phyloP scores from a whole-genome alignment of 2,113 vertebrate species.

The Azemiops feae region DNA sequence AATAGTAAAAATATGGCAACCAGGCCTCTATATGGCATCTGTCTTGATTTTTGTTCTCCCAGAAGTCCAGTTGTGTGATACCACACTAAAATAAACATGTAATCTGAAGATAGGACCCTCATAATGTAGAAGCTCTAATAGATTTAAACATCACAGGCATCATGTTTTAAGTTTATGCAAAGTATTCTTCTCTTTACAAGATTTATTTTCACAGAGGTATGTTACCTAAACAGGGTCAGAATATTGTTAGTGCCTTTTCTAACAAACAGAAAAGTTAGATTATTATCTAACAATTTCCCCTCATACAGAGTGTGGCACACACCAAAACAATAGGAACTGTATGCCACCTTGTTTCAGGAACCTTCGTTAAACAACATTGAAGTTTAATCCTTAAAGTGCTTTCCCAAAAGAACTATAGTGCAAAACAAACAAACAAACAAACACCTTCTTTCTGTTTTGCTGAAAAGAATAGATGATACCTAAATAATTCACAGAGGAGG shows the following conservation, averaged over 20 bases:
- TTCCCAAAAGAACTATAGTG: background rate
- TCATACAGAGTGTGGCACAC: background rate
- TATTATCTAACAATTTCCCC: background rate
- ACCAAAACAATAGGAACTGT: background rate
- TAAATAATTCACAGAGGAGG: background rate
- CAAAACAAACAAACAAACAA: background rate
- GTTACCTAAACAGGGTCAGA: background rate
- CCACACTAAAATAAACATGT: background rate
- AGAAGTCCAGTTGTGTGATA: background rate
- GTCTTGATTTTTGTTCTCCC: background rate
- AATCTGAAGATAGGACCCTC: background rate
- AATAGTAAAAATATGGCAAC: background rate
- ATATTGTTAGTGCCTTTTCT: background rate
- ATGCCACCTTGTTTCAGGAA: background rate
- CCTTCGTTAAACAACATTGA: background rate
- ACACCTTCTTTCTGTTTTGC: background rate
- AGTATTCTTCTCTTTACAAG: background rate
- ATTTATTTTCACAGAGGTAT: background rate
- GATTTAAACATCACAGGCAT: background rate
- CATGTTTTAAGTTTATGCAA: background rate
- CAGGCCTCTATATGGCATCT: background rate
- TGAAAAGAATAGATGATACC: background rate
- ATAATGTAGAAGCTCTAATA: background rate
- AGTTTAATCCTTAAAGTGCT: background rate
- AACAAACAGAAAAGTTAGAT: background rate